Evolutionary conservation across 2,113 vertebrate genomes (phyloP), one percentile per base, ranked within the genome.

Genomic region (Rissa tridactyla): DNA sequence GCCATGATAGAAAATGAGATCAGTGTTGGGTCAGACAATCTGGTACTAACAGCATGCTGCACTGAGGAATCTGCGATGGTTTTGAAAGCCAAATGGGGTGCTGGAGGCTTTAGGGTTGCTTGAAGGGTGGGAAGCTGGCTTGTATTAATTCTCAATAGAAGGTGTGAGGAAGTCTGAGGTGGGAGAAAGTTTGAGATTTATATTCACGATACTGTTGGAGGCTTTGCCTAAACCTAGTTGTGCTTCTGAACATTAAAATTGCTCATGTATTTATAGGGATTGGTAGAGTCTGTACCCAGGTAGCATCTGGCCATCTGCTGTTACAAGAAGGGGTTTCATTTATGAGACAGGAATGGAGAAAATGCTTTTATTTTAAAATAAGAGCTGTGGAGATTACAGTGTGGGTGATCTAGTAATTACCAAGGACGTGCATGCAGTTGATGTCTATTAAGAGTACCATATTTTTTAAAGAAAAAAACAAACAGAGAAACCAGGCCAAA

Each of bases 41-140:
- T 0, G 1, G 15, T 25, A 8, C 1, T 9, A 55, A 23, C 18
- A 32, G 46, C 1, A 11, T 22, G 46, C n/a, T 80, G 64, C 34
- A 8, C 40, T 36, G 51, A 38, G 12, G 38, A 54, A 47, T 29
- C 19, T 46, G 5, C 5, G 1, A 0, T n/a, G 19, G 36, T 36
- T 83, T 61, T n/a, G 20, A 73, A 80, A 81, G 30, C n/a, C 81
- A 76, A 15, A 36, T 13, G 25, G 22, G 22, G 8, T 76, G 26
- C 44, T 90, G 58, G 52, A 69, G 64, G 47, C 34, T 65, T 68
- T 36, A 42, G 11, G 27, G 27, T 47, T 82, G 23, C 61, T 87
- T 71, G 29, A 72, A 75, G 69, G 25, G 15, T 1, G 1, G 51
- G 58, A 91, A 49, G 29, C 16, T 72, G 75, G 11, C 57, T 89